Conservation (phyloP, 2,113 vertebrate species). For the Esox niger region DNA sequence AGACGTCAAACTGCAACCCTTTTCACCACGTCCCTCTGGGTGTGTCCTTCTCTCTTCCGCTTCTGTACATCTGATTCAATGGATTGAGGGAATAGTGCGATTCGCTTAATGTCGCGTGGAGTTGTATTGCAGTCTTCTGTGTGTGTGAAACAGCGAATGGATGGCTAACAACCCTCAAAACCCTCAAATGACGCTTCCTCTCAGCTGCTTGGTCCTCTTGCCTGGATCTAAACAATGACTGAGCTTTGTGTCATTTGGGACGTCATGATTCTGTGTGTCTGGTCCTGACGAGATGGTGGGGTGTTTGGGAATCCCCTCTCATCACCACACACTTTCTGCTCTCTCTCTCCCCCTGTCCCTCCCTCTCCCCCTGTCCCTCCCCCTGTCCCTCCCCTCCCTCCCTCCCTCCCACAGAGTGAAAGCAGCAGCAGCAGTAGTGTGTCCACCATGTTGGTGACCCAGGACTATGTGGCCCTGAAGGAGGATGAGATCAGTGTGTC, state of each 20-base stretch:
- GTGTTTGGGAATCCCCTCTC: neutral
- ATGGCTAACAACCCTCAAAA: neutral
- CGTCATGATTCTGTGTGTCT: neutral
- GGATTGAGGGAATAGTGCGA: conserved; percentile 6
- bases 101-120: conserved; percentile 5
- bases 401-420: conserved; percentile 86
- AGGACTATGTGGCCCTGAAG: conserved; percentile 97
- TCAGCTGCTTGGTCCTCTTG: neutral
- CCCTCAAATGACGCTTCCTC: neutral
- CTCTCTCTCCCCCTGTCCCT: neutral
- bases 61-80: conserved; percentile 26
- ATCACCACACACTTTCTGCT: too few relatives aligned
- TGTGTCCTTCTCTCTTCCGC: conserved; percentile 16
- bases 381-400: conserved; percentile 5
- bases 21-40: neutral
- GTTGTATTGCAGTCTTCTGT: neutral
- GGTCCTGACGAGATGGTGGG: neutral
- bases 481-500: conserved; percentile 99
- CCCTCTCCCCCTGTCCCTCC: neutral
- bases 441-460: conserved; percentile 99
- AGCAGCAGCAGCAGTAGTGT: conserved; percentile 99
- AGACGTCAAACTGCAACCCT: conserved; percentile 22
- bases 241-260: conserved; percentile 60
- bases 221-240: conserved; percentile 67
- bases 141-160: neutral